Evolutionary conservation across 2,113 vertebrate genomes (phyloP).

Genomic region (Arizona elegans): DNA sequence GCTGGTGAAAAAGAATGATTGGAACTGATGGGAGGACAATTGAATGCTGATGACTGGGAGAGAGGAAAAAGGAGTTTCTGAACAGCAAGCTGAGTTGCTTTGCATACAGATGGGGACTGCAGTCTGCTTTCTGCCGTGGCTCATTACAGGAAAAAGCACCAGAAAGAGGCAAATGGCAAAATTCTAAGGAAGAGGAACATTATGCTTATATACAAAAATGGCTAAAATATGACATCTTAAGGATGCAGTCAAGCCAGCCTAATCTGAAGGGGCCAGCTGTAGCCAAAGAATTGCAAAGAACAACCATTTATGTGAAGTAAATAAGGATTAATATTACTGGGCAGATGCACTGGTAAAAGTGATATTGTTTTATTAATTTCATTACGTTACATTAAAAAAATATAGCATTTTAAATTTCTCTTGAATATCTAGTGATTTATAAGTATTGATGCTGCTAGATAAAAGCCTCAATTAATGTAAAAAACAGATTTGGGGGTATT

Average conservation of each 20-base stretch:
- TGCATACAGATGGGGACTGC: slow-evolving; percentile 9
- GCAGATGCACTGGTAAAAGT: background rate
- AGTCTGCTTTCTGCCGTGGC: background rate
- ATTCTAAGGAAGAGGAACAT: background rate
- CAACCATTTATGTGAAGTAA: background rate
- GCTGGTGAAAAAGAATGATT: slow-evolving; percentile 33
- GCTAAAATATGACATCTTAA: background rate
- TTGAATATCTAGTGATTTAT: background rate
- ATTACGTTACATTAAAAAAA: background rate
- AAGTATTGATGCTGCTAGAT: background rate
- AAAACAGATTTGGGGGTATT: background rate
- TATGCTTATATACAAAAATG: background rate
- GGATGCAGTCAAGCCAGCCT: background rate
- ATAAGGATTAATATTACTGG: background rate
- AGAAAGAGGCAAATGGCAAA: background rate
- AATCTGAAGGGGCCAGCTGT: background rate
- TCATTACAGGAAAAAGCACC: slow-evolving; percentile 22
- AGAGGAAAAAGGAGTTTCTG: slow-evolving; percentile 28
- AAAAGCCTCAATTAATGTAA: background rate
- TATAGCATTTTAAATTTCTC: background rate
- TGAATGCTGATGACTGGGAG: slow-evolving; percentile 20
- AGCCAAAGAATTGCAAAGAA: background rate
- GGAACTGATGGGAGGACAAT: slow-evolving; percentile 36
- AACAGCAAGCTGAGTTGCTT: background rate
- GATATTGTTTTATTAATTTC: background rate